Percentiles rank a stretch among this genome's conserved stretches.
Conservation (phyloP, 2,797 vertebrate species). For the Mareca penelope region DNA sequence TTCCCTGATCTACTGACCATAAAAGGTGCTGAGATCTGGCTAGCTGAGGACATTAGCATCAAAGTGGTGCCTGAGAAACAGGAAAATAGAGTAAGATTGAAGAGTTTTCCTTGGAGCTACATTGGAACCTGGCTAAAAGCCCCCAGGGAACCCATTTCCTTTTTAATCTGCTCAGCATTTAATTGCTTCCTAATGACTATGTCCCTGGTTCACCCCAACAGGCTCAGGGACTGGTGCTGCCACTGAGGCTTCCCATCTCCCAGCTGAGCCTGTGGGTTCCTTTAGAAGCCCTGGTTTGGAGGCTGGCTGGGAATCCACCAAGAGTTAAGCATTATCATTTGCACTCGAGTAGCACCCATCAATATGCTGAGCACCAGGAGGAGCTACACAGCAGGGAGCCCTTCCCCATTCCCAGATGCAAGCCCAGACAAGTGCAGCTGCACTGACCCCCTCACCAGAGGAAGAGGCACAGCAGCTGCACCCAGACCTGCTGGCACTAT, state of each 20-base stretch:
- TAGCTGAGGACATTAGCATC: slow-evolving; percentile 13
- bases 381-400: not conserved
- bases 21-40: slow-evolving; percentile 22
- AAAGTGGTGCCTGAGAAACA: not conserved
- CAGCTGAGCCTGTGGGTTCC: not conserved
- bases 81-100: slow-evolving; percentile 25
- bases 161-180: slow-evolving; percentile 57
- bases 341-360: not conserved
- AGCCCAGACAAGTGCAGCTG: not conserved
- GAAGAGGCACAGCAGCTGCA: not conserved
- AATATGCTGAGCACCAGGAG: not conserved
- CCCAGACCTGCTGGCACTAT: not conserved
- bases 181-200: slow-evolving; percentile 59
- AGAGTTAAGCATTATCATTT: not conserved
- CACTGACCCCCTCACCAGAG: not conserved
- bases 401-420: not conserved
- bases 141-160: slow-evolving; percentile 14
- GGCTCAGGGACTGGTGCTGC: not conserved
- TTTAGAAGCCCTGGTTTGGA: not conserved
- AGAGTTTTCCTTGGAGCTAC: slow-evolving; percentile 45
- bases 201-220: slow-evolving; percentile 10
- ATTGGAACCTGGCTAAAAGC: slow-evolving; percentile 34
- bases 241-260: not conserved
- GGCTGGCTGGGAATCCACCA: not conserved
- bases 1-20: not conserved